Conservation (phyloP, 2,797 vertebrate species). For the Buphagus erythrorhynchus region DNA sequence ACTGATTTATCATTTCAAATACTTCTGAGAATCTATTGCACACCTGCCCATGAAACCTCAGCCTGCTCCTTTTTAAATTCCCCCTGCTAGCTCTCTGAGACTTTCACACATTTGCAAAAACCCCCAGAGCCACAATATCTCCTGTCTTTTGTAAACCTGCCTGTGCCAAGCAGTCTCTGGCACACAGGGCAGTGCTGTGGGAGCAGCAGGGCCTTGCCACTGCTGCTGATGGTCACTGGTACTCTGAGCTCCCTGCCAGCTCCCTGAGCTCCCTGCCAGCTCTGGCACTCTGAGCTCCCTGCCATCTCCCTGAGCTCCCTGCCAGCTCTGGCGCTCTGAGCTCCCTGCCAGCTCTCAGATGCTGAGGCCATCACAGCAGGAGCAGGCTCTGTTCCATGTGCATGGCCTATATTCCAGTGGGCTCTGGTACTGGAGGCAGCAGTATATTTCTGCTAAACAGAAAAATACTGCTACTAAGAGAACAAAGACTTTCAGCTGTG, state of each 20-base stretch:
- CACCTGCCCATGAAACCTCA: neutral
- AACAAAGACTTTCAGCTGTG: conserved; percentile 47
- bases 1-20: neutral
- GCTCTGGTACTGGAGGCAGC: neutral
- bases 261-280: no score
- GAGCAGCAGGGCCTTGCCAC: neutral
- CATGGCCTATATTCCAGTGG: rapidly evolving
- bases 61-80: neutral
- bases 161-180: neutral
- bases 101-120: neutral
- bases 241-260: neutral
- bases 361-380: neutral
- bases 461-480: neutral
- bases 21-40: neutral
- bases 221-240: neutral
- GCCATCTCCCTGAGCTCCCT: no score
- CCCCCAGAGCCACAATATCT: neutral
- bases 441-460: neutral
- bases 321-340: neutral
- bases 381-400: neutral
- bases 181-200: neutral
- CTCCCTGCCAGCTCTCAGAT: neutral
- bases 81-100: neutral
- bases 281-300: no score
- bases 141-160: rapidly evolving